Evolutionary conservation across 2,113 vertebrate species (phyloP), one percentile per base, ranked within the genome.

Genomic region (Sturnira hondurensis): DNA sequence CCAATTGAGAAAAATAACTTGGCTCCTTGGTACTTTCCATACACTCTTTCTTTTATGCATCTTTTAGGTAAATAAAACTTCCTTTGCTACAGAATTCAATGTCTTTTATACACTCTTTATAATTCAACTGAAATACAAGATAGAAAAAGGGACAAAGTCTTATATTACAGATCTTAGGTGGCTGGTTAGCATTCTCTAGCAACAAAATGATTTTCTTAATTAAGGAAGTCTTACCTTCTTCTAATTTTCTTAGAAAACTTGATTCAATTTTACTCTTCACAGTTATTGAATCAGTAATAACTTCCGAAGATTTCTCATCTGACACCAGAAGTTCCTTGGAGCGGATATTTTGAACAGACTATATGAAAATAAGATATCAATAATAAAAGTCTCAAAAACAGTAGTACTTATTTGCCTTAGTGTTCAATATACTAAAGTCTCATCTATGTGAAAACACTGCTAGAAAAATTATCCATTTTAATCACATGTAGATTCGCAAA

Each of bases 221-320:
- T 86, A 84, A 89, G 38, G 54, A 92, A 65, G 7, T 65, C 33
- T 98, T 98, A 99, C 98, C 98, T 97, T 98, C 97, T 96, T 98
- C 97, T 96, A 97, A 96, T 97, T 97, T 98, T 0, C 7, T 80
- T 9, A 52, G 50, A 93, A 97, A 86, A 95, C 61, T 97, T 61
- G 97, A 47, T 93, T 97, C 97, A 16, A n/a, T 70, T 98, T 98
- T 98, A 81, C 76, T 97, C 97, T 98, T 98, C 84, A 98, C 87
- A 3, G 98, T 98, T 91, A 98, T 0, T 65, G 98, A 98, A 97
- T 90, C 97, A 13, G 95, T 97, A 96, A 77, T 50, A 4, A n/a
- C 84, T 96, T 98, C 98, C 95, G 91, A 98, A 95, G 91, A 98
- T 80, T 98, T 97, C 65, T 98, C 98, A 94, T 96, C 96, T 47